Evolutionary conservation across 2,888 invertebrate species (phyloP), one percentile per base, ranked within the genome.

Genomic region (Rhingia campestris): DNA sequence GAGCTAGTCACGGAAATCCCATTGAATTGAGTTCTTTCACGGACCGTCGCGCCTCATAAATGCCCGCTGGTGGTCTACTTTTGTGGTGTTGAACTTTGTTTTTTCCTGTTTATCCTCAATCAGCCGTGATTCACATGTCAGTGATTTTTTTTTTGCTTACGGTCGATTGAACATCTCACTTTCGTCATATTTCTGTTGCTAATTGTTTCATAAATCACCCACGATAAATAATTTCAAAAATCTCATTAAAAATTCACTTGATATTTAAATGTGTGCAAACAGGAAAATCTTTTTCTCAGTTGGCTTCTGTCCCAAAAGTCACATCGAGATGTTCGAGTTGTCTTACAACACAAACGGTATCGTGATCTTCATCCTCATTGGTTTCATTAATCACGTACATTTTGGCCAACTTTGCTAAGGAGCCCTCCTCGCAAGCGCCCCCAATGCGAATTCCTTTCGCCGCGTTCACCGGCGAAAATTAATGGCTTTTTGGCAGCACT

Each of bases 131-230:
- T 81, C 54, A 54, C 45, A 51, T 76, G 81, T 72, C 75, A 59
- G 61, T 54, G 22, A 69, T 63, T 69, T 72, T 32, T 47, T 10
- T 43, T 33, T 22, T 22, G 22, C 22, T 22, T 22, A 22, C 22
- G 22, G 47, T 22, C 72, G 43, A 63, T 63, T 51, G 77, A 51
- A 82, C 39, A 69, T 82, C 73, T 69, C 79, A 74, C 63, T 79
- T 79, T 79, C 69, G 77, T 73, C 77, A 73, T 22, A 22, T 22
- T 22, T 69, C 66, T 58, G 67, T 79, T 56, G 59, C 69, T 82
- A 82, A 82, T 82, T 82, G 79, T 77, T 79, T 79, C 39, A 82
- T 82, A 79, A 79, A 73, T 82, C 63, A 73, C 39, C 64, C 56
- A 72, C 66, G 63, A 43, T 45, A 69, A 64, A 67, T 69, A 74